These are phyloP conservation scores for Tricholauxania praeusta DNA, from an alignment of 2,888 invertebrate genomes.

Conservation along the genomic window DNA sequence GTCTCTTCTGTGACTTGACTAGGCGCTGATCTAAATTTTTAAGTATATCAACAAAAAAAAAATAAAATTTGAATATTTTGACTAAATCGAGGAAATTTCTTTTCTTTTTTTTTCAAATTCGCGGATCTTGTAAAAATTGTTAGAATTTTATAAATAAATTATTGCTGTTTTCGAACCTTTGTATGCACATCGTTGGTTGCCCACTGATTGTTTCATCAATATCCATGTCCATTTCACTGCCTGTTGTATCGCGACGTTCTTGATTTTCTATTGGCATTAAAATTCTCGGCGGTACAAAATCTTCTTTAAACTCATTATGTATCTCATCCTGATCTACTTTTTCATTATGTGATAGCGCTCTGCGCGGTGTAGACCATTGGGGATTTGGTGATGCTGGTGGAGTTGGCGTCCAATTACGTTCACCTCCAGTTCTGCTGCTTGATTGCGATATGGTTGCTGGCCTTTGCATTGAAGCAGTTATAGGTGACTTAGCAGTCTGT, in stretches of 20 bases:
- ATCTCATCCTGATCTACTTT: conserved; percentile 32
- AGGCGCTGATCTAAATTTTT: neutral
- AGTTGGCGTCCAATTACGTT: conserved; percentile 60
- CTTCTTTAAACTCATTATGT: neutral
- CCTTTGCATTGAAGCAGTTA: neutral
- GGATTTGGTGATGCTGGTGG: conserved; percentile 60
- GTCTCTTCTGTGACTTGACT: conserved; percentile 8
- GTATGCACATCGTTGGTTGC: conserved; percentile 43
- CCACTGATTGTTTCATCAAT: conserved; percentile 50
- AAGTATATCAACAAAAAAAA: too few relatives aligned
- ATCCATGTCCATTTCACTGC: conserved; percentile 59
- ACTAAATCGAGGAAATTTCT: neutral
- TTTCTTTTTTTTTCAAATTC: neutral
- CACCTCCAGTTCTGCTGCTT: conserved; percentile 45
- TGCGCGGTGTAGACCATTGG: conserved; percentile 43
- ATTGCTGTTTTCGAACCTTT: conserved; percentile 33
- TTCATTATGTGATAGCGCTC: conserved; percentile 6
- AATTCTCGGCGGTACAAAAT: neutral
- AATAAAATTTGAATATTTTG: neutral
- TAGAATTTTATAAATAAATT: neutral
- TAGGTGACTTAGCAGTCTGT: conserved; percentile 31
- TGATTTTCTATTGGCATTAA: conserved; percentile 21
- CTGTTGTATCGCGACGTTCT: conserved; percentile 51
- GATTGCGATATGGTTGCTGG: conserved; percentile 39
- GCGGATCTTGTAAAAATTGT: neutral